Base-by-base conservation (phyloP, 2,888 invertebrate genomes). In the Lithophane semibrunnea region DNA sequence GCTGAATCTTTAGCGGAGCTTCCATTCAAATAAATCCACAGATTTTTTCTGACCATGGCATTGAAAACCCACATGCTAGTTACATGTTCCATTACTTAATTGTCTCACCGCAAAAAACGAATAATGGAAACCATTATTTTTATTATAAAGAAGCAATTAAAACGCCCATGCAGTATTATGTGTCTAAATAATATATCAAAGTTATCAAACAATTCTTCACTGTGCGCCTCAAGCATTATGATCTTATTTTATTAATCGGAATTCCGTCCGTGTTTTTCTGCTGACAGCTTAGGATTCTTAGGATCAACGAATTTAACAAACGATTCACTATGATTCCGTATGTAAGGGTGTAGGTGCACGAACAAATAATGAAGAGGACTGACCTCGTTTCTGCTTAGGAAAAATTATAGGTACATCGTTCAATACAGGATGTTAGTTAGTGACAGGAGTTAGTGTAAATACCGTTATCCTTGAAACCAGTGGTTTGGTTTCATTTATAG, bases 141-240 rank as follows among this genome's bases (percentile, higher is more conserved):
- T 83, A 75, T 29, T 66, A 81, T 75, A 73, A 79, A 82, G 77
- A 75, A 87, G 75, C 77, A 79, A 85, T 87, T 86, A 81, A 81
- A 78, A 78, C 86, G 77, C 87, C 86, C 85, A 79, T 75, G 42
- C 37, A 56, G 63, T 64, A 67, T 76, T 77, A 71, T 68, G 42
- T 75, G 67, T 69, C 54, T 63, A 71, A 78, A 76, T 73, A 78
- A 73, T 67, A n/a, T 78, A 76, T 69, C 63, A 70, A 65, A 66
- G 52, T 61, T 81, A 76, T 73, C 63, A 70, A 63, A 66, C 52
- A 76, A 65, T 66, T 72, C 44, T 75, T 49, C 49, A 77, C 21
- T 37, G 42, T 60, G 42, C 61, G 85, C 79, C 79, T 73, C 24
- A 5, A 66, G 82, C 76, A 42, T 58, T 78, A 56, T 54, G 49